Percentiles rank a stretch among this genome's conserved stretches.
Conservation (phyloP, 2,113 vertebrate species). For the Menura novaehollandiae region DNA sequence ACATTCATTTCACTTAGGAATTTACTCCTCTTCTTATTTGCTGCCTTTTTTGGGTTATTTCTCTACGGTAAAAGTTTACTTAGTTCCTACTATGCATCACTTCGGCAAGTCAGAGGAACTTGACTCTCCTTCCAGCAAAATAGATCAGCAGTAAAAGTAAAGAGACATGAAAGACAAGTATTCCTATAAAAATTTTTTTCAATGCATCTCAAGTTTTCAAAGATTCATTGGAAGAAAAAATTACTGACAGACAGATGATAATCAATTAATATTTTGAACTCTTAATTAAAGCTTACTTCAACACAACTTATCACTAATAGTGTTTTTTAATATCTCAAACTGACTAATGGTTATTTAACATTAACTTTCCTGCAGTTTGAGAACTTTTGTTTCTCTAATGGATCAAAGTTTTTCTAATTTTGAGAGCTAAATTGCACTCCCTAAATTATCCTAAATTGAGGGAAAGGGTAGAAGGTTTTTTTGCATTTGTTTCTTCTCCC, state of each 20-base stretch:
- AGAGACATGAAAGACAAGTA: not conserved
- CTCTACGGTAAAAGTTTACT: not conserved
- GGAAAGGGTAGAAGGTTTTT: not conserved
- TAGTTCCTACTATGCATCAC: not conserved
- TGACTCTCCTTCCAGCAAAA: not conserved
- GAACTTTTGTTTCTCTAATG: not conserved
- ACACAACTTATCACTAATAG: not conserved
- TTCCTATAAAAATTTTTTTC: not conserved
- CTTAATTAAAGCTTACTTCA: not conserved
- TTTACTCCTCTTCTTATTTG: not conserved
- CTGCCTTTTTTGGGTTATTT: not conserved
- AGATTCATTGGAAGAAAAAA: not conserved
- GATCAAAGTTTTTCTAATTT: not conserved
- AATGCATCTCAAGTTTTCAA: not conserved
- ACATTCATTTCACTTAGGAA: not conserved
- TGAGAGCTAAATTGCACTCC: not conserved
- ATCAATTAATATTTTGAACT: not conserved
- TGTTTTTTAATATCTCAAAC: not conserved
- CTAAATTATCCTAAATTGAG: not conserved
- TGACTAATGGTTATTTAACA: not conserved
- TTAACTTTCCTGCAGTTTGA: not conserved
- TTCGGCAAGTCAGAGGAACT: not conserved
- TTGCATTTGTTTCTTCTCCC: not conserved
- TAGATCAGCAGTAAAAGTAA: not conserved
- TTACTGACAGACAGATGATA: not conserved